Conservation (phyloP, 2,888 invertebrate species). For the Eupithecia centaureata region DNA sequence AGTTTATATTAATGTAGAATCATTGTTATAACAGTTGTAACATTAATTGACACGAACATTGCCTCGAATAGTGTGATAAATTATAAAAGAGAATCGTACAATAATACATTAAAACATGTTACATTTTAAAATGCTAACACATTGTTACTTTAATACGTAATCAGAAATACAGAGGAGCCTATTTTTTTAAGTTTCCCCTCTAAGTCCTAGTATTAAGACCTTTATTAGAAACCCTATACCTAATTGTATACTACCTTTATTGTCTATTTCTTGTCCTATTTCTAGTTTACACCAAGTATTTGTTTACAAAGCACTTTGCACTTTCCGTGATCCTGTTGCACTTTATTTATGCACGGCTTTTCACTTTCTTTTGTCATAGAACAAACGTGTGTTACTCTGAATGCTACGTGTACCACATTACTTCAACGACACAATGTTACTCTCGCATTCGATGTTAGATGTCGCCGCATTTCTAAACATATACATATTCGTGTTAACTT, state of each 20-base stretch:
- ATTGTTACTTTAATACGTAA: conserved; percentile 75
- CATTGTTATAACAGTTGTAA: conserved; percentile 61
- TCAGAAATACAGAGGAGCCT: conserved; percentile 67
- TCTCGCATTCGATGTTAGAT: conserved; percentile 75
- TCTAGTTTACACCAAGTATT: conserved; percentile 47
- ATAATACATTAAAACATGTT: conserved; percentile 74
- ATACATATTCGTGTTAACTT: conserved; percentile 55
- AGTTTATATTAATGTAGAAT: conserved; percentile 60
- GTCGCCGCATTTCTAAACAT: conserved; percentile 66
- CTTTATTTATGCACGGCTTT: conserved; percentile 76
- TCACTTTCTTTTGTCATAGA: conserved; percentile 61
- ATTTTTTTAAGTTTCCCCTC: conserved; percentile 75
- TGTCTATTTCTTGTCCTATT: conserved; percentile 50
- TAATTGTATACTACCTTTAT: conserved; percentile 42
- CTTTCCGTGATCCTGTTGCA: conserved; percentile 75
- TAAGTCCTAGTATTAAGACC: conserved; percentile 59
- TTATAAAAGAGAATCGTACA: conserved; percentile 79
- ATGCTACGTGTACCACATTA: conserved; percentile 67
- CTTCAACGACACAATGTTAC: conserved; percentile 70
- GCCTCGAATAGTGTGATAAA: conserved; percentile 73
- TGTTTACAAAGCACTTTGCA: conserved; percentile 58
- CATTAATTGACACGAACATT: conserved; percentile 61
- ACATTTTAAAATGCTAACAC: conserved; percentile 79
- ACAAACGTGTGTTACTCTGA: conserved; percentile 54
- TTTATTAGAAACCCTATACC: conserved; percentile 47